phyloP scores from a whole-genome alignment of 1,140 invertebrate genomes.

The Drosophila sulfurigaster region DNA sequence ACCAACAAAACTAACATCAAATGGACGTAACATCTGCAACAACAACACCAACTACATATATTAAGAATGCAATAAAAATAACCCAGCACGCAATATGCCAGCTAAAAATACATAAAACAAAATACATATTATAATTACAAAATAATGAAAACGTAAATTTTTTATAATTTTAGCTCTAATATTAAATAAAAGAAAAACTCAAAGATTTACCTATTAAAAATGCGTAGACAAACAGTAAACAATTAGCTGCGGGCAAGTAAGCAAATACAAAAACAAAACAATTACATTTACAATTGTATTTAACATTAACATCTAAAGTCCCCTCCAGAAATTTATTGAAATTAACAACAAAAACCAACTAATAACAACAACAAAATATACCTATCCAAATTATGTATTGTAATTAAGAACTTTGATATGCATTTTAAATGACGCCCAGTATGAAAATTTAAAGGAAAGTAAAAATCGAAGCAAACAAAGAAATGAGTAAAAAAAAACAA shows the following conservation, averaged over 20 bases:
- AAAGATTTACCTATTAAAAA: slow-evolving; percentile 45
- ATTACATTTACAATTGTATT: slow-evolving; percentile 44
- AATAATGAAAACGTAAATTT: slow-evolving; percentile 23
- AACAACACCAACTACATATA: slow-evolving; percentile 15
- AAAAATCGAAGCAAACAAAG: slow-evolving; percentile 32
- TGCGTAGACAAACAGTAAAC: slow-evolving; percentile 38
- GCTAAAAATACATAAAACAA: slow-evolving; percentile 34
- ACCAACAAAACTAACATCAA: neutral
- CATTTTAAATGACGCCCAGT: slow-evolving; percentile 76
- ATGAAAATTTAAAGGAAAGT: slow-evolving; percentile 41
- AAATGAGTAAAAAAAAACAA: slow-evolving; percentile 34
- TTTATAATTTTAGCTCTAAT: slow-evolving; percentile 46
- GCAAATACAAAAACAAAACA: slow-evolving; percentile 4
- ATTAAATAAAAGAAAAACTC: slow-evolving; percentile 41
- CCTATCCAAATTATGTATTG: slow-evolving; percentile 41
- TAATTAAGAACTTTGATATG: slow-evolving; percentile 77
- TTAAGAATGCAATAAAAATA: slow-evolving; percentile 23
- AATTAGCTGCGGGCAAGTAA: slow-evolving; percentile 42
- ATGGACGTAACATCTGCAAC: slow-evolving; percentile 2
- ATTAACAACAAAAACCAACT: slow-evolving; percentile 14
- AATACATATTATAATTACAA: slow-evolving; percentile 15
- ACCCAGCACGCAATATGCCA: slow-evolving; percentile 35
- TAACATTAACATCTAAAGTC: slow-evolving; percentile 44
- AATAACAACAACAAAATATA: slow-evolving; percentile 27
- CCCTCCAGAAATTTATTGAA: slow-evolving; percentile 47